Conservation (phyloP, 2,113 vertebrate genomes). For the Promerops cafer region DNA sequence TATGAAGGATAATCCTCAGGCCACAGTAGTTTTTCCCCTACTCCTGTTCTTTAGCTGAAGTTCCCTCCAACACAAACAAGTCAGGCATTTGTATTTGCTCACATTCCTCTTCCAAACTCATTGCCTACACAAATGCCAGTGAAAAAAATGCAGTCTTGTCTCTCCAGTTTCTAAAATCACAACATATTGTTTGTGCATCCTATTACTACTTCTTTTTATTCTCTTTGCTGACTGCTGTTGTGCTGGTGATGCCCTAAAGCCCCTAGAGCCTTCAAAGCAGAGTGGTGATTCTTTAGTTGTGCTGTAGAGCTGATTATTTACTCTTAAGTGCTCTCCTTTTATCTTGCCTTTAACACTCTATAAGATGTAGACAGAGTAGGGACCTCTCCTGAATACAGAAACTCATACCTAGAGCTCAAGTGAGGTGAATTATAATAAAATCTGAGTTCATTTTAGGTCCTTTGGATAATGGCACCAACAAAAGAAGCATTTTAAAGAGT, state of each 20-base stretch:
- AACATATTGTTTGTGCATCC: background rate
- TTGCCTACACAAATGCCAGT: background rate
- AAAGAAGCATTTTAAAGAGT: constrained; percentile 31
- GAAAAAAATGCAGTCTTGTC: background rate
- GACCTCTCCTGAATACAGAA: constrained; percentile 22
- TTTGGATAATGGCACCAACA: constrained; percentile 14
- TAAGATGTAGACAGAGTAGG: background rate
- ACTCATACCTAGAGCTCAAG: background rate
- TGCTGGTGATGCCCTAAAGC: background rate
- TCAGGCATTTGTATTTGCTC: background rate
- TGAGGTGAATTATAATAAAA: constrained; percentile 25
- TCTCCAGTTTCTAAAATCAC: background rate
- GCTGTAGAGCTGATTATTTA: constrained; percentile 19
- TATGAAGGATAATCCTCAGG: background rate
- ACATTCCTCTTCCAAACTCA: background rate
- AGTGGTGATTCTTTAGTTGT: background rate
- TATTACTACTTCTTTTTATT: background rate
- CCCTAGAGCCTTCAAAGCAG: background rate
- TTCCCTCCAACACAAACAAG: background rate
- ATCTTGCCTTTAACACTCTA: background rate
- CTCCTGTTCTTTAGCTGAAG: background rate
- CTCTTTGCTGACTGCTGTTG: background rate
- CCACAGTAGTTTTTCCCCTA: background rate
- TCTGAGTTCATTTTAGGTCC: constrained; percentile 41
- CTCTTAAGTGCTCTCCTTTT: background rate